These are phyloP conservation scores for Harpagoxenus sublaevis DNA, from an alignment of 2,888 invertebrate genomes.

Conservation along the genomic window DNA sequence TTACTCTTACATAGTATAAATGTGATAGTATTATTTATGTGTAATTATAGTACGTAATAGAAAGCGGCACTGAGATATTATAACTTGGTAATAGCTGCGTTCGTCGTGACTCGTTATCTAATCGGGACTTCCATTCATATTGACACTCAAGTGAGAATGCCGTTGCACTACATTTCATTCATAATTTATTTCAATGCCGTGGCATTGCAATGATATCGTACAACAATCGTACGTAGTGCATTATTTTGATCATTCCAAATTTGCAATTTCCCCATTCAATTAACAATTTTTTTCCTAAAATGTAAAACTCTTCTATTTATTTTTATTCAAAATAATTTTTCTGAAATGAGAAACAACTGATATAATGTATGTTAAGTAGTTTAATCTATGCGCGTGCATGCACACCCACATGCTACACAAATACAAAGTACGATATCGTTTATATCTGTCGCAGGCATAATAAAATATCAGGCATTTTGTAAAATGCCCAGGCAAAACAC, in stretches of 20 bases:
- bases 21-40: conserved; percentile 2
- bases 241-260: background rate
- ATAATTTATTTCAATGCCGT: conserved; percentile 69
- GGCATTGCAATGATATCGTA: conserved; percentile 12
- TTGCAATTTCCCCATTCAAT: background rate
- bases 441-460: background rate
- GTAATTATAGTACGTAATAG: conserved; percentile 15
- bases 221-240: background rate
- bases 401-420: background rate
- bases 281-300: background rate
- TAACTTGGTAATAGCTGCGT: conserved; percentile 6
- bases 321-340: background rate
- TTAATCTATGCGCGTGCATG: background rate
- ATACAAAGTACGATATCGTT: background rate
- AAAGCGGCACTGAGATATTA: conserved; percentile 46
- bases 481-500: too few species aligned
- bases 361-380: background rate
- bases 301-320: background rate
- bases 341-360: background rate
- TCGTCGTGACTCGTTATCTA: conserved; percentile 38
- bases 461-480: too few species aligned
- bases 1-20: background rate
- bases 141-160: conserved; percentile 61
- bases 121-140: conserved; percentile 66
- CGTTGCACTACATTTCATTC: conserved; percentile 80